Evolutionary conservation across 2,113 vertebrate genomes (phyloP).

Genomic region (Tricholaema leucomelas): DNA sequence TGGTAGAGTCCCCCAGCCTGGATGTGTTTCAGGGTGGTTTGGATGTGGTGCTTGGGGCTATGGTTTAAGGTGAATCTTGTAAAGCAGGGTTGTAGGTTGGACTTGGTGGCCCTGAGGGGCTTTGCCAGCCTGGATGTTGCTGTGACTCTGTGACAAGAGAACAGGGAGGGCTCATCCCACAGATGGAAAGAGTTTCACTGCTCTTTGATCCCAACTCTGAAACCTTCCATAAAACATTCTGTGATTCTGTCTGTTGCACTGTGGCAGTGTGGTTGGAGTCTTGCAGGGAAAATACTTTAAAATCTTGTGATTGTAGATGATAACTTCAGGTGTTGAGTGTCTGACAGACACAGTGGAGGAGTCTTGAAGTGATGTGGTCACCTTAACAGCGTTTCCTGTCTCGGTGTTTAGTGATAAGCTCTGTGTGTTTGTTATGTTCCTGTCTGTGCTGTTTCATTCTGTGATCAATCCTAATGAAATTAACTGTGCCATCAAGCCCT

Average conservation of each 20-base stretch:
- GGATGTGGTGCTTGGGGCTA: no score
- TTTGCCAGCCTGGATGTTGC: no score
- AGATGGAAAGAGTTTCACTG: no score
- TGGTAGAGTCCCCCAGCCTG: no score
- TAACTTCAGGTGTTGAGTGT: background rate
- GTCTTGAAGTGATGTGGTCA: background rate
- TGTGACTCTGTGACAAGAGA: no score
- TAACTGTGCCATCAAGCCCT: background rate
- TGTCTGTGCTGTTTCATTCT: background rate
- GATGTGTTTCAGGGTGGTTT: no score
- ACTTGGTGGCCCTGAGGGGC: no score
- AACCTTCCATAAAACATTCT: no score
- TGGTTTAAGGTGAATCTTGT: no score
- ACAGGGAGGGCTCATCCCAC: no score
- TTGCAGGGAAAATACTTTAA: background rate
- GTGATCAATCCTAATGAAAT: background rate
- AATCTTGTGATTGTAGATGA: background rate
- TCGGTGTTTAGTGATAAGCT: background rate
- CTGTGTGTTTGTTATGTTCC: background rate
- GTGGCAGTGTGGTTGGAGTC: background rate
- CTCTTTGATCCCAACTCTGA: no score
- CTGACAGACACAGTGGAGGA: background rate
- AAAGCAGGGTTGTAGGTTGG: no score
- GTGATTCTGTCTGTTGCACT: background rate
- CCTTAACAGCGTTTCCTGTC: background rate